Evolutionary conservation across 2,113 vertebrate genomes (phyloP).

Genomic region (Scatophagus argus): DNA sequence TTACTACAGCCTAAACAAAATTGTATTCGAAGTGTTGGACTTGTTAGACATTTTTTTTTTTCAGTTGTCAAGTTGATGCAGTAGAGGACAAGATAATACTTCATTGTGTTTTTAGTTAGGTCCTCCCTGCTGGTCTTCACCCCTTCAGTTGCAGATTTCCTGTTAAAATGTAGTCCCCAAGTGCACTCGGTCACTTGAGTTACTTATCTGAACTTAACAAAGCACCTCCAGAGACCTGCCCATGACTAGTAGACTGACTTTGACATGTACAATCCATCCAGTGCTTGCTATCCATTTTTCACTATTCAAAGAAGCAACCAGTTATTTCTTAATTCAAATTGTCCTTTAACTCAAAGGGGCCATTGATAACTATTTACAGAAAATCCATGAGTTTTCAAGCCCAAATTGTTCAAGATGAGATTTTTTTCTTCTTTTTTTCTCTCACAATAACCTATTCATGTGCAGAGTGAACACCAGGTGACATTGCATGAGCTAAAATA

Average conservation of each 20-base stretch:
- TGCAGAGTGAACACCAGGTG: not conserved
- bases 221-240: too few relatives aligned
- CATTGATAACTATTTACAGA: not conserved
- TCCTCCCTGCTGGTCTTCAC: not conserved
- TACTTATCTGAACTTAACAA: too few relatives aligned
- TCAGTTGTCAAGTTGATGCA: too few relatives aligned
- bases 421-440: too few relatives aligned
- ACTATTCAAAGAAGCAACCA: not conserved
- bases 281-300: not conserved
- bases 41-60: too few relatives aligned
- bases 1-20: conserved; percentile 8
- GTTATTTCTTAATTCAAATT: not conserved
- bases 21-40: too few relatives aligned
- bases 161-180: too few relatives aligned
- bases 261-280: too few relatives aligned
- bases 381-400: not conserved
- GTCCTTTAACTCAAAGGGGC: not conserved
- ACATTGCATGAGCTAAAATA: not conserved
- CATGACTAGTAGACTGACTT: too few relatives aligned
- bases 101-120: not conserved
- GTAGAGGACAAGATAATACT: too few relatives aligned
- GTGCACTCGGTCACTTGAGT: too few relatives aligned
- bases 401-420: not conserved
- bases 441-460: not conserved
- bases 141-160: not conserved